Evolutionary conservation across 2,888 invertebrate species (phyloP), one percentile per base, ranked within the genome.

Genomic region (Clunio marinus): DNA sequence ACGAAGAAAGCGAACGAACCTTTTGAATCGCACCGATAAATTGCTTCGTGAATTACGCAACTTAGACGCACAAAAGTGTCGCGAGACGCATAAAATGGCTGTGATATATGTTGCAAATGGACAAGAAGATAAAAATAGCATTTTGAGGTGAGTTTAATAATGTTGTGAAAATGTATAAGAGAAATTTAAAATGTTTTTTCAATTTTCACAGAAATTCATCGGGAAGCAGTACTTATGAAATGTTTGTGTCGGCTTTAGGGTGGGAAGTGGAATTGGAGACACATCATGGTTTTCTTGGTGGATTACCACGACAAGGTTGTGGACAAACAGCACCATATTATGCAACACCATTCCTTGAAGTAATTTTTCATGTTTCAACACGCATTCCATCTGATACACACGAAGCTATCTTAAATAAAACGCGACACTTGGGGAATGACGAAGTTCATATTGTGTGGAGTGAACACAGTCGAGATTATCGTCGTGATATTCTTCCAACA

Each of bases 361-460:
- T 93, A 68, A 87, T 99, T 72, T 99, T 96, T 81, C 99, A 99
- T 80, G 98, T 99, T 60, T 93, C 97, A 68, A 99, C 99, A 2
- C 84, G 96, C 73, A 96, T 99, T 92, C 94, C 95, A 7, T 91
- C 93, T 0, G 90, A 91, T 74, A 88, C 88, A 59, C 88, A 93
- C 1, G 94, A 94, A 78, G 88, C 91, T 69, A 86, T 94, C 73
- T 82, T 93, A 65, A 90, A 90, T 76, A 94, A 94, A 91, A 93
- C 95, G 13, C 86, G 95, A 2, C 97, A 98, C 81, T 82, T 98
- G 71, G 97, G 97, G 58, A 98, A 98, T 80, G 97, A 98, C 79
- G 97, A 98, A 79, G 93, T 99, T 69, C 98, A 98, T 77, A 95
- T 99, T 71, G 96, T 99, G 28, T 99, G 99, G 99, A 96, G 96